Evolutionary conservation across 2,888 invertebrate genomes (phyloP), one percentile per base, ranked within the genome.

Genomic region (Macrosiphum euphorbiae): DNA sequence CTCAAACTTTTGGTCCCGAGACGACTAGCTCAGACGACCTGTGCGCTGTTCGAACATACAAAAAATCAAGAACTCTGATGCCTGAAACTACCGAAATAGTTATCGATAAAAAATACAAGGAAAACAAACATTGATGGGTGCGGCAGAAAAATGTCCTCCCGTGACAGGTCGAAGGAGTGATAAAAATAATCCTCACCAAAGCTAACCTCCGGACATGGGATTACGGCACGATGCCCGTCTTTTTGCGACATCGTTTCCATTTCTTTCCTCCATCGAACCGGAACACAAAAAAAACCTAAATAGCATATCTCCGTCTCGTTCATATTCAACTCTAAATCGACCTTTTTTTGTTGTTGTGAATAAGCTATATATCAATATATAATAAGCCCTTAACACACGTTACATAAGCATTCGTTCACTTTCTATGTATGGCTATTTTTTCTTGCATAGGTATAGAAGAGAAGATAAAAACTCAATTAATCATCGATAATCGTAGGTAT

Each of bases 131-230:
- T 78, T 13, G 35, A 26, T 88, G 11, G 41, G 13, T 55, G 88
- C 11, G 28, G 8, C 0, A 13, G 41, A 44, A 86, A 47, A 47
- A 50, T 78, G 20, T 20, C 35, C 8, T 8, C 78, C 35, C 78
- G 7, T 78, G 78, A 78, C 35, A 47, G 26, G 24, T 58, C 7
- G 41, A 24, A 44, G 26, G 5, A 58, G 41, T 88, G 58, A 88
- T 88, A 58, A 88, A 88, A 88, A 88, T 88, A 88, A 88, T 88
- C 58, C 55, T 88, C 8, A 1, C 55, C 41, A 88, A 88, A 88
- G 58, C 88, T 88, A 41, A 88, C 55, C 58, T 26, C 41, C 55
- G 58, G 26, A 35, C 88, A 50, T 16, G 28, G 88, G 88, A 88
- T 88, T 41, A 88, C 26, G 28, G 88, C 20, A 55, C 13, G 88